These are phyloP conservation scores for Mirounga angustirostris DNA, from an alignment of 2,113 vertebrate genomes.

Conservation along the genomic window DNA sequence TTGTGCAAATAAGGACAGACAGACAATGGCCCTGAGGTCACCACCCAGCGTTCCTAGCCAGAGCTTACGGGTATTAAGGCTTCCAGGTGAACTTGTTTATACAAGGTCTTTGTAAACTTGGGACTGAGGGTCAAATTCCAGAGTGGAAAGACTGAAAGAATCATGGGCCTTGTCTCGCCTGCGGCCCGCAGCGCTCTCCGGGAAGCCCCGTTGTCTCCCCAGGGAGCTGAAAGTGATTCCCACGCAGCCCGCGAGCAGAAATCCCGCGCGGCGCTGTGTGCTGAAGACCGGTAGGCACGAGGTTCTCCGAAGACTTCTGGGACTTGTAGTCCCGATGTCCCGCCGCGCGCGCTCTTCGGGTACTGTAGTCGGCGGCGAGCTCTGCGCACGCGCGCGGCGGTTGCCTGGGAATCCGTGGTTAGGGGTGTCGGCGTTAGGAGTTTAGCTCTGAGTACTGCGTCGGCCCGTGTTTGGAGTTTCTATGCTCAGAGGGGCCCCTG, in stretches of 20 bases:
- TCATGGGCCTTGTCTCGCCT: background rate
- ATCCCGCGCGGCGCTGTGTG: too few species aligned
- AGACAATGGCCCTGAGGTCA: background rate
- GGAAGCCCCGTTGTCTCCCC: too few species aligned
- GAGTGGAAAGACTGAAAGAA: background rate
- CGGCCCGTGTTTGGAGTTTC: background rate
- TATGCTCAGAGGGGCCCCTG: background rate
- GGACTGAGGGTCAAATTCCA: background rate
- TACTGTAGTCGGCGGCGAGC: too few species aligned
- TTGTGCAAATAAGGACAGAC: background rate
- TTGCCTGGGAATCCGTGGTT: background rate
- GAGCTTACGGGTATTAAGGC: too few species aligned
- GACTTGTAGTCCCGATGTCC: background rate
- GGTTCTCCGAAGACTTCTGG: background rate
- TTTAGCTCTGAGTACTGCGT: background rate
- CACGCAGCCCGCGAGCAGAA: too few species aligned
- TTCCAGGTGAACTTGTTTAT: background rate
- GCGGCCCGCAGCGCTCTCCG: too few species aligned
- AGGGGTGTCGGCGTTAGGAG: fast-evolving
- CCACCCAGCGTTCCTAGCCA: too few species aligned
- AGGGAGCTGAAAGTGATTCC: background rate
- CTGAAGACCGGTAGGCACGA: too few species aligned
- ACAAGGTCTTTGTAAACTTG: background rate
- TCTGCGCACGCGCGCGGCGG: background rate
- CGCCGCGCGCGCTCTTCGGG: background rate